These are phyloP conservation scores for Porites rus DNA, from an alignment of 92 coral and sea anemone species.

Conservation along the genomic window DNA sequence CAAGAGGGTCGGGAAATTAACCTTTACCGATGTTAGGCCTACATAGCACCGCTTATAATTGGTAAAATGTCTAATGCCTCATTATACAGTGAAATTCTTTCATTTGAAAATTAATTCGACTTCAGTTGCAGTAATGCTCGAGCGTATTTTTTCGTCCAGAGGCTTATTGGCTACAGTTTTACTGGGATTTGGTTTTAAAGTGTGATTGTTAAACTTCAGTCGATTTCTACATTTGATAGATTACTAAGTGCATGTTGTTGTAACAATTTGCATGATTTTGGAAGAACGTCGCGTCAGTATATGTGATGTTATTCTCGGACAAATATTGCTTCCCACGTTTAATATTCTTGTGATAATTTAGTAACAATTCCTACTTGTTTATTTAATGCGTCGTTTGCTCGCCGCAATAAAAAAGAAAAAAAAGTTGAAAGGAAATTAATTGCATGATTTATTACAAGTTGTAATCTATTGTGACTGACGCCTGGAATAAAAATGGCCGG, in stretches of 20 bases:
- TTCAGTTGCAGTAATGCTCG: not conserved
- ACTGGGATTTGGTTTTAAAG: too few relatives aligned
- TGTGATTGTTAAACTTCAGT: too few relatives aligned
- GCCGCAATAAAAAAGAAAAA: constrained; percentile 9
- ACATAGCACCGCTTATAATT: constrained; percentile 5
- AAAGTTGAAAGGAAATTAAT: constrained; percentile 21
- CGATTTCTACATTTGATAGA: too few relatives aligned
- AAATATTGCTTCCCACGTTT: constrained; percentile 46
- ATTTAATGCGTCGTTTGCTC: not conserved
- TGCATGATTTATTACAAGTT: constrained; percentile 17
- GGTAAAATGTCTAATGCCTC: not conserved
- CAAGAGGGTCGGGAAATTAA: constrained; percentile 31
- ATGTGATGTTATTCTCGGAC: constrained; percentile 35
- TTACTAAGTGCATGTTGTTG: too few relatives aligned
- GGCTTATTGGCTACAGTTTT: too few relatives aligned
- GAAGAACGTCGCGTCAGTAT: not conserved
- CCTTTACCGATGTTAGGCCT: constrained; percentile 16
- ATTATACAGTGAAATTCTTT: constrained; percentile 1
- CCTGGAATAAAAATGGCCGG: too few relatives aligned
- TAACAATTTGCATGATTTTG: not conserved
- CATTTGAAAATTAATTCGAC: constrained; percentile 17
- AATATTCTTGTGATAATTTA: constrained; percentile 22
- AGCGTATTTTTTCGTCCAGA: too few relatives aligned
- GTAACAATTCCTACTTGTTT: constrained; percentile 8
- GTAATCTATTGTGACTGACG: not conserved